Evolutionary conservation across 2,888 invertebrate genomes (phyloP), one percentile per base, ranked within the genome.

Genomic region (Drosophila tripunctata): DNA sequence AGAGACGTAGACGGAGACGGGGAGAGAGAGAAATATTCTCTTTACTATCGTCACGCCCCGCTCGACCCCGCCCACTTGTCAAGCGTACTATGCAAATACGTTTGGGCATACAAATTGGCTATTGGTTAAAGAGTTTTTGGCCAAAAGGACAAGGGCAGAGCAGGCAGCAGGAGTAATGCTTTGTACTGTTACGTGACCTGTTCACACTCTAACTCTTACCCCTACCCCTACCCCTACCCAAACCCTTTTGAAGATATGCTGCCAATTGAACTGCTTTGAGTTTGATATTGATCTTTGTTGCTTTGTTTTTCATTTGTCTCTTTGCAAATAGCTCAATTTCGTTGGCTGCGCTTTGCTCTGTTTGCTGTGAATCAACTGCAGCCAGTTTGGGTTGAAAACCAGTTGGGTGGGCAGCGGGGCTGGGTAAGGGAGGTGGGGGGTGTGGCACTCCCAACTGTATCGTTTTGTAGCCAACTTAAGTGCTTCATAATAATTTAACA

Each of bases 401-500:
- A 4, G 6, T 22, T 35, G 7, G n/a, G 19, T 3, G 8, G 15
- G 7, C 8, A 15, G 19, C 4, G 10, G 36, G 15, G 8, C 10
- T 10, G 22, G 5, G 7, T 36, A 7, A 1, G 5, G n/a, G 4
- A 4, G 7, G 40, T 4, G 1, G 36, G 15, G n/a, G 15, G 10
- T n/a, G n/a, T n/a, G n/a, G 5, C n/a, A 22, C 2, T 12, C 17
- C 36, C 63, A 67, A 67, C 61, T 71, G 82, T 80, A 81, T 68
- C 69, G 78, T 73, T 80, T 80, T 69, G 74, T 77, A 60, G 70
- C 56, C 35, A 67, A 67, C 55, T 63, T 85, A 81, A 81, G 81
- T 87, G 81, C 81, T 82, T 87, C 73, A 82, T 82, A 82, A 82
- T 85, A 82, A 82, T 82, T 82, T 82, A 87, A 85, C 76, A 73